Percentiles rank a stretch among this genome's conserved stretches.
phyloP scores from a whole-genome alignment of 2,888 invertebrate species.

The Dascillus cervinus region DNA sequence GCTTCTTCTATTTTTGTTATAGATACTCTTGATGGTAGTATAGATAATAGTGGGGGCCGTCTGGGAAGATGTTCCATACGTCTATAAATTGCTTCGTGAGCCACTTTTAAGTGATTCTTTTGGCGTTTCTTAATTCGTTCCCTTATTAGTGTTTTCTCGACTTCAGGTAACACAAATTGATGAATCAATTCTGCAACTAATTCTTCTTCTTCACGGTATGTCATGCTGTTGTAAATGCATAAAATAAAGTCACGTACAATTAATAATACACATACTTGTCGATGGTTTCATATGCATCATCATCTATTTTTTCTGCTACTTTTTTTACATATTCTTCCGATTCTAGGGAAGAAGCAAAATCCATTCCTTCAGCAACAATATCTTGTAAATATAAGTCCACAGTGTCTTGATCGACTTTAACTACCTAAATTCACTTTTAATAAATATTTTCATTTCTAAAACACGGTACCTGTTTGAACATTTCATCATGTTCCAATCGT shows the following conservation, averaged over 20 bases:
- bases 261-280: constrained; percentile 2
- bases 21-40: no score
- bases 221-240: constrained; percentile 1
- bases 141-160: constrained; percentile 41
- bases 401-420: constrained; percentile 53
- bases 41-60: no score
- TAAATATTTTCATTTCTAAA: not conserved
- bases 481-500: constrained; percentile 68
- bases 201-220: constrained; percentile 45
- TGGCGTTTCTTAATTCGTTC: constrained; percentile 37
- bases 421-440: constrained; percentile 32
- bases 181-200: constrained; percentile 51
- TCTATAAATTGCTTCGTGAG: constrained; percentile 38
- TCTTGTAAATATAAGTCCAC: constrained; percentile 57
- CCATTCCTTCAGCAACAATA: constrained; percentile 53
- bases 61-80: constrained; percentile 8
- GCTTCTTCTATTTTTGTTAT: no score
- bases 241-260: not conserved
- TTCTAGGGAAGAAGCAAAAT: constrained; percentile 49
- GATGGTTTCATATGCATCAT: constrained; percentile 27
- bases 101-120: constrained; percentile 35
- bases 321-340: constrained; percentile 47
- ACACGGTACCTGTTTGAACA: constrained; percentile 57
- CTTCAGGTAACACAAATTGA: constrained; percentile 51
- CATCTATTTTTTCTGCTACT: constrained; percentile 51